Evolutionary conservation across 2,888 invertebrate genomes (phyloP).

Genomic region (Oasisia sp.): DNA sequence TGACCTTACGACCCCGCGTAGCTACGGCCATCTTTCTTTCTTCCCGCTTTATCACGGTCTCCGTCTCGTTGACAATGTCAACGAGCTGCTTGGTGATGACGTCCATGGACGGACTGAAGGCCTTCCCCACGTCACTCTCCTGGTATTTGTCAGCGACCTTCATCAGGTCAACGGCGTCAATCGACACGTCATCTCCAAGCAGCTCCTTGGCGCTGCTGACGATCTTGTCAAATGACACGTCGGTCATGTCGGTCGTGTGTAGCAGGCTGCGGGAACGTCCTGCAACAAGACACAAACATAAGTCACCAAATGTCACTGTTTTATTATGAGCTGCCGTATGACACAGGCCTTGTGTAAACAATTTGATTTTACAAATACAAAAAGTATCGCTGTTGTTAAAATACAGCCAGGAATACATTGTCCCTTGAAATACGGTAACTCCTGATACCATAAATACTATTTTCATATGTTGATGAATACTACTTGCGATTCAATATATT

Average conservation of each 20-base stretch:
- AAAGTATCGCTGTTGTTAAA: too few species aligned
- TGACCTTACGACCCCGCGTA: background rate
- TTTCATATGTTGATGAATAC: too few species aligned
- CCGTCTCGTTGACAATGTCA: background rate
- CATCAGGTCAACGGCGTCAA: background rate
- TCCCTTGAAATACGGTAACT: too few species aligned
- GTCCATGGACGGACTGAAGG: background rate
- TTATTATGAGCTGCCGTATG: too few species aligned
- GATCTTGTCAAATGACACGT: background rate
- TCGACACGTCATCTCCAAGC: background rate
- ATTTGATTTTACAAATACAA: too few species aligned
- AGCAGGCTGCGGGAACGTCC: background rate
- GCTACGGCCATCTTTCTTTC: background rate
- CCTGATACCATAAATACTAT: too few species aligned
- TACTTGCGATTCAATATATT: too few species aligned
- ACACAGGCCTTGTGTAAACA: too few species aligned
- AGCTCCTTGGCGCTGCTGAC: background rate
- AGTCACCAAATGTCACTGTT: background rate
- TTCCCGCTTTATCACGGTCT: background rate
- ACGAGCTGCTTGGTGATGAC: constrained; percentile 3
- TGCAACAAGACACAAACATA: background rate
- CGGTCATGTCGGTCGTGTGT: background rate
- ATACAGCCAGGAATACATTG: too few species aligned
- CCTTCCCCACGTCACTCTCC: background rate
- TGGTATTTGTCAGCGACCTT: background rate